Evolutionary conservation across 2,113 vertebrate genomes (phyloP).

Genomic region (Solea solea): DNA sequence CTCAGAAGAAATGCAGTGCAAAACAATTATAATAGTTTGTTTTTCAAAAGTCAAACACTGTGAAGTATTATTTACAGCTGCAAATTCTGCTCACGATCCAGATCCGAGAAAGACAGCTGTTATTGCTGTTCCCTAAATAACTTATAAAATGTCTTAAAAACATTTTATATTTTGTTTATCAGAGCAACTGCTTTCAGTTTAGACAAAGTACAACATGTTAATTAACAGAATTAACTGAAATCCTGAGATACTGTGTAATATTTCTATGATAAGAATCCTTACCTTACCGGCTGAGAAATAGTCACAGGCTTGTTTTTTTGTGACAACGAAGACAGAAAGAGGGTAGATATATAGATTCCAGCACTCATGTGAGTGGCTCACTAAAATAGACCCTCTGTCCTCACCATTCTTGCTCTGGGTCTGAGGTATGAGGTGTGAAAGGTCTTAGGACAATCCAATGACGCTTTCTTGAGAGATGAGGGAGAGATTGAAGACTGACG

Average conservation of each 20-base stretch:
- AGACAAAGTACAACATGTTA: too few relatives aligned
- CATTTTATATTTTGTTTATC: too few relatives aligned
- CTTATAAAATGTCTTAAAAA: too few relatives aligned
- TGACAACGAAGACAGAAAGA: constrained; percentile 53
- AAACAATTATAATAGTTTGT: too few relatives aligned
- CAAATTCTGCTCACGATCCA: too few relatives aligned
- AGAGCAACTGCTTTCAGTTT: too few relatives aligned
- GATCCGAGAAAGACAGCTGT: too few relatives aligned
- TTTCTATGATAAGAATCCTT: constrained; percentile 36
- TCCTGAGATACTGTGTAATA: neutral
- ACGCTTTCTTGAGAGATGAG: constrained; percentile 12
- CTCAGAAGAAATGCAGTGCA: too few relatives aligned
- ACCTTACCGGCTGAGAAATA: constrained; percentile 57
- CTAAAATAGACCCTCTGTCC: constrained; percentile 75
- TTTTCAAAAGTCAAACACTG: too few relatives aligned
- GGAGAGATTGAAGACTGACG: neutral
- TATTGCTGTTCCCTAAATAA: too few relatives aligned
- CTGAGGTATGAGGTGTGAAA: constrained; percentile 56
- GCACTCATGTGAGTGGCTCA: constrained; percentile 74
- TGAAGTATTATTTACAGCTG: too few relatives aligned
- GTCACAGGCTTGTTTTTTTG: constrained; percentile 48
- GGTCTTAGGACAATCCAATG: constrained; percentile 38
- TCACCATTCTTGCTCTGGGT: constrained; percentile 60
- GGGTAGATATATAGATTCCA: constrained; percentile 74
- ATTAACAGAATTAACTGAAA: too few relatives aligned